A percentile compares a stretch with the other conserved stretches of the same genome.
Conservation (phyloP, 2,888 invertebrate species). For the Mythimna loreyi region DNA sequence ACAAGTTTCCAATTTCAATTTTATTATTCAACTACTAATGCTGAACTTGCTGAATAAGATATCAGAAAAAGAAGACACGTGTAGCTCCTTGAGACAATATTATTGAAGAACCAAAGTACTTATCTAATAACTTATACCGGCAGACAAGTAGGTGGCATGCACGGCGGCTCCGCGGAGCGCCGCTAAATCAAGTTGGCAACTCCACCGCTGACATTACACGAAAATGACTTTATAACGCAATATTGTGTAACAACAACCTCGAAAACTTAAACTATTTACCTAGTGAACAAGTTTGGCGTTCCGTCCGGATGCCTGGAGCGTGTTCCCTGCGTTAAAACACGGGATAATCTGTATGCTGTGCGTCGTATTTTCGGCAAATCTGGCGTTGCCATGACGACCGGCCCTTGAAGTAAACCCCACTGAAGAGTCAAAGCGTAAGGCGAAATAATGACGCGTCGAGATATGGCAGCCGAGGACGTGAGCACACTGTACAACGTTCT, state of each 20-base stretch:
- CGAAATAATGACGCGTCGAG: conserved; percentile 86
- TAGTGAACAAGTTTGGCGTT: conserved; percentile 82
- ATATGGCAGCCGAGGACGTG: conserved; percentile 76
- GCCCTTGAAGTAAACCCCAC: conserved; percentile 77
- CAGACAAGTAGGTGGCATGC: conserved; percentile 17
- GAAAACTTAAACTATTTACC: conserved; percentile 86
- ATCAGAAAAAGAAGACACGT: background rate
- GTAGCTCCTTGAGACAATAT: conserved; percentile 2
- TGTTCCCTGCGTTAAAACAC: conserved; percentile 70
- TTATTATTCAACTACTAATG: too few species aligned
- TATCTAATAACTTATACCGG: conserved; percentile 35
- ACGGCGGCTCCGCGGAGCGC: conserved; percentile 50
- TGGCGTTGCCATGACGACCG: conserved; percentile 81
- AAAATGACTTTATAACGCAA: conserved; percentile 81
- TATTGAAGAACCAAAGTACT: background rate
- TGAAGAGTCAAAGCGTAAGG: conserved; percentile 79
- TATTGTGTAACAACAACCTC: conserved; percentile 73
- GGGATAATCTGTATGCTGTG: conserved; percentile 79
- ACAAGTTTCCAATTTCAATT: background rate
- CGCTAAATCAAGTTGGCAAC: conserved; percentile 76
- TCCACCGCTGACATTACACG: conserved; percentile 73
- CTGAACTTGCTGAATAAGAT: background rate
- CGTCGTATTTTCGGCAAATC: conserved; percentile 84
- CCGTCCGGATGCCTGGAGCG: conserved; percentile 79
- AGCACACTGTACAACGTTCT: conserved; percentile 56